These are phyloP conservation scores for Gandaritis pyraliata DNA, from an alignment of 2,888 invertebrate genomes.

Conservation along the genomic window DNA sequence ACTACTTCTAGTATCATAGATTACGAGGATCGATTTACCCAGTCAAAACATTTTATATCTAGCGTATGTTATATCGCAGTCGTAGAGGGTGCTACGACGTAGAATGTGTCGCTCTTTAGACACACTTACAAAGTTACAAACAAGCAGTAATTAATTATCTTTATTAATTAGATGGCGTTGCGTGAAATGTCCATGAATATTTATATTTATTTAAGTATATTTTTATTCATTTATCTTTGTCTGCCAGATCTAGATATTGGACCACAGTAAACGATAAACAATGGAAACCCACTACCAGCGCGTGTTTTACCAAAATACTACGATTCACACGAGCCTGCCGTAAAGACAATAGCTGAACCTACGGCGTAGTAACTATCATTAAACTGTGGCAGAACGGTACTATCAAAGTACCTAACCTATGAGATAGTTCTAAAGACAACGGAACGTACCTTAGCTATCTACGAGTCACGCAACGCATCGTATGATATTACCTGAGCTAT, in stretches of 20 bases:
- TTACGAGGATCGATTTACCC: too few relatives aligned
- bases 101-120: not conserved
- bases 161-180: too few relatives aligned
- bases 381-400: slow-evolving; percentile 41
- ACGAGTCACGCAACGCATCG: too few relatives aligned
- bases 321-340: slow-evolving; percentile 32
- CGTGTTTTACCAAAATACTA: slow-evolving; percentile 24
- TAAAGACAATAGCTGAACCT: slow-evolving; percentile 42
- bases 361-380: slow-evolving; percentile 7
- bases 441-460: not conserved
- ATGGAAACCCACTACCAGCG: slow-evolving; percentile 31
- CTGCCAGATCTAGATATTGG: too few relatives aligned
- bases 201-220: too few relatives aligned
- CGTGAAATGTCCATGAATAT: too few relatives aligned
- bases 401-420: slow-evolving; percentile 6
- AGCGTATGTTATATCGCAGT: not conserved
- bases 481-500: too few relatives aligned
- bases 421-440: slow-evolving; percentile 4
- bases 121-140: too few relatives aligned
- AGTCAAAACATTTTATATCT: not conserved
- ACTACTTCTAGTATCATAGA: too few relatives aligned
- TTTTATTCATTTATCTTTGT: too few relatives aligned
- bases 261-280: slow-evolving; percentile 7
- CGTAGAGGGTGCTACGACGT: slow-evolving; percentile 15
- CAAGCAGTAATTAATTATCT: too few relatives aligned